Conservation (phyloP, 1,140 invertebrate species). For the Heliothis subflexa region DNA sequence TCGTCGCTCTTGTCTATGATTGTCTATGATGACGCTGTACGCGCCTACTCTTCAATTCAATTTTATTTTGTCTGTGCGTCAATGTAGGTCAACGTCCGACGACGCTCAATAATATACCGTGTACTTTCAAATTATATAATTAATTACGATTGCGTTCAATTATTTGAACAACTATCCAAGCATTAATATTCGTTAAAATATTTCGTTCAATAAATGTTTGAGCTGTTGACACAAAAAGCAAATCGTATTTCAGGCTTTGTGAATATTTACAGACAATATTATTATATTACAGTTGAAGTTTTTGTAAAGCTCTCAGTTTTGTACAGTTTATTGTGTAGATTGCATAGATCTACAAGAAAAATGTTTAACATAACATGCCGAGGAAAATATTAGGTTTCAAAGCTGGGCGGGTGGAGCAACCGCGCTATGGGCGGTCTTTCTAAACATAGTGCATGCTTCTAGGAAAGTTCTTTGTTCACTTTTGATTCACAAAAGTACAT, state of each 20-base stretch:
- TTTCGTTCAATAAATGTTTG: conserved; percentile 30
- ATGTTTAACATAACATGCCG: conserved; percentile 46
- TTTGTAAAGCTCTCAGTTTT: conserved; percentile 8
- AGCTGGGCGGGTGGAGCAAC: conserved; percentile 41
- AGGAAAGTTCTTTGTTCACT: conserved; percentile 44
- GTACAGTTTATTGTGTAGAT: conserved; percentile 19
- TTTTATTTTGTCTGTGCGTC: conserved; percentile 59
- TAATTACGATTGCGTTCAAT: conserved; percentile 3
- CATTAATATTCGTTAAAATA: conserved; percentile 2
- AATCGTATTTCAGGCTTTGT: background rate
- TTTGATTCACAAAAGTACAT: conserved; percentile 35
- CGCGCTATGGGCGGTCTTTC: conserved; percentile 40
- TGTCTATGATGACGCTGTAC: conserved; percentile 51
- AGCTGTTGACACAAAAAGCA: background rate
- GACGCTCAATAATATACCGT: conserved; percentile 8
- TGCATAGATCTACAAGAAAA: conserved; percentile 40
- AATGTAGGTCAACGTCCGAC: conserved; percentile 54
- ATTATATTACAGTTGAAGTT: background rate
- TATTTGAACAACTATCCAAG: background rate
- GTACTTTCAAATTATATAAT: conserved; percentile 23
- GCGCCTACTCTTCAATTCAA: conserved; percentile 55
- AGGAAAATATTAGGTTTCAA: conserved; percentile 43
- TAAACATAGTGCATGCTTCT: conserved; percentile 33
- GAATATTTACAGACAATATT: conserved; percentile 7
- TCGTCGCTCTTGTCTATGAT: conserved; percentile 13